Percentiles rank a stretch among this genome's conserved stretches.
Conservation (phyloP, 2,888 invertebrate species). For the Pseudolycoriella hygida region DNA sequence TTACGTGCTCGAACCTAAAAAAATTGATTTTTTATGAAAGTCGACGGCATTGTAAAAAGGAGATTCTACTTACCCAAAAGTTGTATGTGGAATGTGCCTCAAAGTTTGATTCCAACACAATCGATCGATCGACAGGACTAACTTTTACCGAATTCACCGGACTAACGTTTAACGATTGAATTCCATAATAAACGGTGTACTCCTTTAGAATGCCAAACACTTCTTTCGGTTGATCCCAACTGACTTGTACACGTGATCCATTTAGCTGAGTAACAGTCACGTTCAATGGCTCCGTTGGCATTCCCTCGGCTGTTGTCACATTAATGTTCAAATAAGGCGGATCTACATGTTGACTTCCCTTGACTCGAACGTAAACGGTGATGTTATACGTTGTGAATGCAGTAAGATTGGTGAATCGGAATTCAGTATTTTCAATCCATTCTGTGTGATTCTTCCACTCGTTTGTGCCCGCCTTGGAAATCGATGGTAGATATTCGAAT, state of each 20-base stretch:
- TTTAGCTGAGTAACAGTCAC: conserved; percentile 45
- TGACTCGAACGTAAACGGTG: conserved; percentile 52
- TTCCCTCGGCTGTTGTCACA: conserved; percentile 47
- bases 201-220: conserved; percentile 43
- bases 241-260: conserved; percentile 42
- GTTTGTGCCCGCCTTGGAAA: conserved; percentile 30
- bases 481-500: conserved; percentile 51
- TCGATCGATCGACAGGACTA: conserved; percentile 10
- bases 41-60: too few relatives aligned
- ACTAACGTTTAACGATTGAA: conserved; percentile 39
- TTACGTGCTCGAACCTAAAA: conserved; percentile 48
- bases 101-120: conserved; percentile 12
- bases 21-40: neutral
- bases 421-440: conserved; percentile 44
- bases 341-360: conserved; percentile 33
- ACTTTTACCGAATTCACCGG: conserved; percentile 12
- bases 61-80: conserved; percentile 17
- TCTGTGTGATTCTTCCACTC: conserved; percentile 36
- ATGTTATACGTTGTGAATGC: conserved; percentile 63
- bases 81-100: conserved; percentile 15
- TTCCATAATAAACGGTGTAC: conserved; percentile 48
- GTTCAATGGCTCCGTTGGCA: conserved; percentile 49
- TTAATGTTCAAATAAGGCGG: conserved; percentile 44
- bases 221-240: conserved; percentile 47
- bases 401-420: conserved; percentile 41